Conservation (phyloP, 2,797 vertebrate species). For the Sebastes itinus region DNA sequence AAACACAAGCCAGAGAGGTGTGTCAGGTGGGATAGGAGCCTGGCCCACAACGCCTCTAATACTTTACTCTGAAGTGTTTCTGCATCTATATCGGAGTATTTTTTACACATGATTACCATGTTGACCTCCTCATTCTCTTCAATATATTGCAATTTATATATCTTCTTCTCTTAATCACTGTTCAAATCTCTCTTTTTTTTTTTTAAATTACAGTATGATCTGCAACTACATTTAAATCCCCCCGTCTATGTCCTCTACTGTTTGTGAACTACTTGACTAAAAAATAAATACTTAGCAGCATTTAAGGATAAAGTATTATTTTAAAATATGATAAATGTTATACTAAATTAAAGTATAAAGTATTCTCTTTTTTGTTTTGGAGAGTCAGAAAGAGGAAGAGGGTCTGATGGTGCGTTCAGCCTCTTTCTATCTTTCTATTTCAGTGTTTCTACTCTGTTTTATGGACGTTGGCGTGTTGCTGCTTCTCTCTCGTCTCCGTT, state of each 20-base stretch:
- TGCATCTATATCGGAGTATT: neutral
- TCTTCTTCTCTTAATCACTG: neutral
- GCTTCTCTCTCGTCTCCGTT: constrained; percentile 42
- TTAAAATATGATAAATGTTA: no score
- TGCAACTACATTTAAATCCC: constrained; percentile 56
- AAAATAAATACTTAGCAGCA: constrained; percentile 43
- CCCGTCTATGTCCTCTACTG: constrained; percentile 39
- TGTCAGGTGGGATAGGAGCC: constrained; percentile 46
- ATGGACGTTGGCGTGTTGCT: constrained; percentile 48
- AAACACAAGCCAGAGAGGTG: constrained; percentile 61
- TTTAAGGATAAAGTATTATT: constrained; percentile 44
- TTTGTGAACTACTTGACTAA: neutral
- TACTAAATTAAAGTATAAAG: neutral
- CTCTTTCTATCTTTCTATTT: constrained; percentile 35
- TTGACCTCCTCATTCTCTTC: constrained; percentile 10
- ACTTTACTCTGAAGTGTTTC: constrained; percentile 20
- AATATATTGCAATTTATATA: constrained; percentile 7
- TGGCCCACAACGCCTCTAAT: constrained; percentile 25
- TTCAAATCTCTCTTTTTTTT: constrained; percentile 25
- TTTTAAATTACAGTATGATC: constrained; percentile 34
- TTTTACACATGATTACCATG: neutral
- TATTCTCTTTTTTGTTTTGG: constrained; percentile 43
- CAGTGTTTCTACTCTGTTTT: constrained; percentile 53
- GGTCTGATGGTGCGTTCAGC: constrained; percentile 49
- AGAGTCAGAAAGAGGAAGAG: neutral